Percentiles rank a stretch among this genome's conserved stretches.
phyloP scores from a whole-genome alignment of 1,140 invertebrate species.

The Bombus cullumanus region DNA sequence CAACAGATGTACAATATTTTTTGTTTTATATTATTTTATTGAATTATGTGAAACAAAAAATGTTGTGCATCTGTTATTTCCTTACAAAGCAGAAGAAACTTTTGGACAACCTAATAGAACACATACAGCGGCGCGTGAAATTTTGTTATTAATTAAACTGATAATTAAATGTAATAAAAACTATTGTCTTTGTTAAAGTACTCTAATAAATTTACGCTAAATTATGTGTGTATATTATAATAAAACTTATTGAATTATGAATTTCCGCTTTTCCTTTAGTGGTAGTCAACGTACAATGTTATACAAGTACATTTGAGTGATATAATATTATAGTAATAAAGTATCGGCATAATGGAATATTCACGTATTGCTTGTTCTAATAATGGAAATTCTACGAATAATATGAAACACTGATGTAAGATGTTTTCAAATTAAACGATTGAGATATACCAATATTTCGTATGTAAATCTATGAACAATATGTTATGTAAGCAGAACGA shows the following conservation, averaged over 20 bases:
- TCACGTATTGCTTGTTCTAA: background rate
- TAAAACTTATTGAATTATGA: background rate
- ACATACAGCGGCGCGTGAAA: background rate
- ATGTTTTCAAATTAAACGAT: slow-evolving; percentile 2
- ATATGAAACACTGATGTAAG: background rate
- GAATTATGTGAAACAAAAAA: too few relatives aligned
- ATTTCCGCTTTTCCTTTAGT: background rate
- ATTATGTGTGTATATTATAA: background rate
- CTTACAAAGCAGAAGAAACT: too few relatives aligned
- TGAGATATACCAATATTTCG: background rate
- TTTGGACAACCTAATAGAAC: too few relatives aligned
- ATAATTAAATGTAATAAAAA: background rate
- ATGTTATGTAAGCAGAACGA: background rate
- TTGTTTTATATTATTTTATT: too few relatives aligned
- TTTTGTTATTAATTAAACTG: background rate
- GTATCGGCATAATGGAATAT: background rate
- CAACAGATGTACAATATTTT: too few relatives aligned
- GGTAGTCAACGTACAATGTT: background rate
- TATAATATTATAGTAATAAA: background rate
- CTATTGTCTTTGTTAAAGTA: background rate
- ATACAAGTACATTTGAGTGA: background rate
- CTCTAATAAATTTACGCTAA: background rate
- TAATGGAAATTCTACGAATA: background rate
- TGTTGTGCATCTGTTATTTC: too few relatives aligned
- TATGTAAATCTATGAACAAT: background rate